Base-by-base conservation (phyloP, 2,797 vertebrate genomes). In the Trematomus bernacchii region DNA sequence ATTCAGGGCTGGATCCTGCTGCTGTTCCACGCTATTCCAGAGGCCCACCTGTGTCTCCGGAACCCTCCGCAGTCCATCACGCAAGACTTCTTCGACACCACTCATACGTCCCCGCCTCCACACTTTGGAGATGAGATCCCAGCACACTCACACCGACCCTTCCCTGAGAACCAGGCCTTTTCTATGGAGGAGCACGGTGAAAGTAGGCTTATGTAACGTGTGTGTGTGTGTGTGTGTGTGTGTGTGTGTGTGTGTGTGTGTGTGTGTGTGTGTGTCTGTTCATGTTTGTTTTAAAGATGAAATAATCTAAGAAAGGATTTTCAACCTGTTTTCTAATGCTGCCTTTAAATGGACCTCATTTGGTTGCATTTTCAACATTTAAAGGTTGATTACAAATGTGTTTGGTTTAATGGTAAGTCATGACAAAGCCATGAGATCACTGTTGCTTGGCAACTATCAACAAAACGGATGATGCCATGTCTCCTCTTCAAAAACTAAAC, bases 1-100 rank as follows among this genome's bases (percentile, higher is more conserved):
- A 95, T 97, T 73, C 97, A 97, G 60, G 98, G 97, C 23, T 99
- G 98, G 98, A 96, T 98, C 57, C 96, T 99, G 63, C 90, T 99
- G 79, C 92, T 99, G 82, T 96, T 98, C 84, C 96, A 99, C 0
- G 97, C 96, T n/a, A 97, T 99, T 81, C 97, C 98, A 2, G 98
- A 99, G 91, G 92, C 97, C 6, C 97, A 98, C 91, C 94, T 97
- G 73, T 95, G 96, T 88, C 96, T 99, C 73, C 92, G 96, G 51
- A 95, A 95, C 0, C 87, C 95, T 0, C 92, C 92, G n/a, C 95
- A 95, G 80, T 95, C 96, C 53, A 55, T 71, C 54, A 92, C 96
- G 0, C 96, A 96, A 67, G 97, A 97, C 93, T 99, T 97, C 94
- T 99, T 98, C 10, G 97, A 99, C 78, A 96, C 96, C 0, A 96